Conservation (phyloP, 2,888 invertebrate genomes). For the Gerosis bhagava region DNA sequence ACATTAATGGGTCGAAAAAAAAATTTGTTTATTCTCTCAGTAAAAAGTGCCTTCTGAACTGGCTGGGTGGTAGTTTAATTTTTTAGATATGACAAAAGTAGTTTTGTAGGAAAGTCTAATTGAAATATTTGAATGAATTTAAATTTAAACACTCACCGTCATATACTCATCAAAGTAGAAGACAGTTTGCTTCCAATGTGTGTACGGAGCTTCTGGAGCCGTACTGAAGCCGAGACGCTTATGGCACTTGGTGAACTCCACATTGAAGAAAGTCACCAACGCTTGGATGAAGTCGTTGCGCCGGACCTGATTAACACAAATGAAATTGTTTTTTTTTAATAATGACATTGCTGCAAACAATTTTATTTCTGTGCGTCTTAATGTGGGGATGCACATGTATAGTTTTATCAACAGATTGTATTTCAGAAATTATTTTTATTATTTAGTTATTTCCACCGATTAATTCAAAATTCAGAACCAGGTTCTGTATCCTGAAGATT, state of each 20-base stretch:
- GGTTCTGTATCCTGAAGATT: constrained; percentile 61
- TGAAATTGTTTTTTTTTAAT: constrained; percentile 16
- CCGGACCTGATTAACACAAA: constrained; percentile 82
- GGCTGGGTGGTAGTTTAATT: no score
- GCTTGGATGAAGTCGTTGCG: constrained; percentile 99
- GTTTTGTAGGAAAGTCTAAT: no score
- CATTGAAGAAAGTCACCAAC: constrained; percentile 98
- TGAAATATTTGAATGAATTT: no score
- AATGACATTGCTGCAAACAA: constrained; percentile 13
- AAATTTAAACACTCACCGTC: constrained; percentile 91
- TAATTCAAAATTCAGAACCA: constrained; percentile 68
- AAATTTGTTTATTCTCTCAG: no score
- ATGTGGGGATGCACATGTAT: constrained; percentile 7
- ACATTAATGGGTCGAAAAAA: no score
- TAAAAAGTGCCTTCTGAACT: no score
- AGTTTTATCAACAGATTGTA: constrained; percentile 19
- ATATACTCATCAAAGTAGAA: constrained; percentile 99
- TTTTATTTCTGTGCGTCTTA: constrained; percentile 7
- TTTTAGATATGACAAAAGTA: no score
- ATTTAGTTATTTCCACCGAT: constrained; percentile 71
- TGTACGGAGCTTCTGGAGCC: constrained; percentile 98
- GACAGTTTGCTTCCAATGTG: constrained; percentile 99
- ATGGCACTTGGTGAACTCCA: constrained; percentile 99
- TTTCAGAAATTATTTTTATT: constrained; percentile 26
- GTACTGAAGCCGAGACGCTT: constrained; percentile 99